These are phyloP conservation scores for Meloidogyne floridensis DNA, from an alignment of 1,140 invertebrate species.

Conservation along the genomic window DNA sequence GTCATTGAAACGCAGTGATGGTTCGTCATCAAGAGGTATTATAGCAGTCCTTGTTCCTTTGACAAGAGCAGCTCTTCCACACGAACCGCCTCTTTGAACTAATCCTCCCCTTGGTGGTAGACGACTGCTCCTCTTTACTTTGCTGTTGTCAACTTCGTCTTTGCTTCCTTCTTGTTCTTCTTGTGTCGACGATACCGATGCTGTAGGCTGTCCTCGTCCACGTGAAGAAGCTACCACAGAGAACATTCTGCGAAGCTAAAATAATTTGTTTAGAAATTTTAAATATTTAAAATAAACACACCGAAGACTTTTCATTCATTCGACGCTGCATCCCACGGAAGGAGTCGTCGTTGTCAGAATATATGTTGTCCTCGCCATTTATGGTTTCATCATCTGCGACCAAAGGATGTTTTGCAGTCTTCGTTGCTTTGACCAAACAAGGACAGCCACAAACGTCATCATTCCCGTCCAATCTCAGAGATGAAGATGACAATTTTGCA, in stretches of 20 bases:
- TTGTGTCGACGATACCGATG: neutral
- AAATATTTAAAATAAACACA: neutral
- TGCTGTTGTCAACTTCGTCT: neutral
- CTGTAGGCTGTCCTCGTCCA: neutral
- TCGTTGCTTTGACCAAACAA: too few relatives aligned
- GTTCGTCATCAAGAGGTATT: neutral
- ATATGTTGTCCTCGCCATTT: neutral
- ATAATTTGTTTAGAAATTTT: neutral
- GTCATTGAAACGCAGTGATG: too few relatives aligned
- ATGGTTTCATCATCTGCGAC: too few relatives aligned
- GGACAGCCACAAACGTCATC: too few relatives aligned
- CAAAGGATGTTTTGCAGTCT: too few relatives aligned
- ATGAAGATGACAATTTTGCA: too few relatives aligned
- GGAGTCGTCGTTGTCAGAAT: neutral
- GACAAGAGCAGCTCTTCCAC: neutral
- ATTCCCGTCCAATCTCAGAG: too few relatives aligned
- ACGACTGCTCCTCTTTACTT: neutral
- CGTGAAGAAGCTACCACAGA: neutral
- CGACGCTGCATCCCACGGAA: neutral
- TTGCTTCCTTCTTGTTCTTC: neutral
- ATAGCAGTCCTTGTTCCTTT: slow-evolving; percentile 3
- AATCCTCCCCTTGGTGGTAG: neutral
- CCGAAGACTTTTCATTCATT: neutral
- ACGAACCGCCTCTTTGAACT: neutral
- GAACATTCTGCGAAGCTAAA: neutral